phyloP scores from a whole-genome alignment of 2,888 invertebrate species.

The Helleia helle region DNA sequence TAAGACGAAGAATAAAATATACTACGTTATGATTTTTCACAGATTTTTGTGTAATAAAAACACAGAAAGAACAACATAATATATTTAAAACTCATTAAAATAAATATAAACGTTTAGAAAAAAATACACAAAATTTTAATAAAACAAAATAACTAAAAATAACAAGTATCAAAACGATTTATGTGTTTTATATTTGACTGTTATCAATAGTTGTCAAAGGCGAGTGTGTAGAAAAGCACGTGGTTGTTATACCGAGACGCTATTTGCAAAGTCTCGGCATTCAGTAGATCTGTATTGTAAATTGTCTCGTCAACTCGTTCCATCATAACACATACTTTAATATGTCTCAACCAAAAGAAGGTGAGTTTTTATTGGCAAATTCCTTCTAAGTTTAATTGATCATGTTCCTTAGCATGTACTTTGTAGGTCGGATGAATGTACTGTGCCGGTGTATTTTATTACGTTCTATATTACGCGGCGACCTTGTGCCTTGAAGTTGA shows the following conservation, averaged over 20 bases:
- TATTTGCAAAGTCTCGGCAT: conserved; percentile 52
- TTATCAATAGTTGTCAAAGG: conserved; percentile 46
- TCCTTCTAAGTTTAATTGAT: conserved; percentile 19
- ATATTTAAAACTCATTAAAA: too few species aligned
- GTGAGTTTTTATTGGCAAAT: conserved; percentile 35
- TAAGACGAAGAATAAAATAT: too few species aligned
- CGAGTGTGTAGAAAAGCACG: conserved; percentile 43
- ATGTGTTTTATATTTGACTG: conserved; percentile 28
- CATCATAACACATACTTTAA: conserved; percentile 24
- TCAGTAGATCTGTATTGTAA: conserved; percentile 39
- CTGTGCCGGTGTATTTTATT: too few species aligned
- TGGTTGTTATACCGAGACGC: conserved; percentile 38
- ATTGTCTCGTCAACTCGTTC: conserved; percentile 31
- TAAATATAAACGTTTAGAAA: too few species aligned
- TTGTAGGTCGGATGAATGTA: too few species aligned
- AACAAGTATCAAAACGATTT: conserved; percentile 32
- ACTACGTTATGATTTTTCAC: too few species aligned
- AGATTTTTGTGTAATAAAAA: too few species aligned
- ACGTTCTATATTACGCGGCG: too few species aligned
- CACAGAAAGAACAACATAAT: too few species aligned
- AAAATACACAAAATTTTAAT: too few species aligned
- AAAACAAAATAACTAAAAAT: too few species aligned
- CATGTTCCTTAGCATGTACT: neutral
- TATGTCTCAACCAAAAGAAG: conserved; percentile 62
- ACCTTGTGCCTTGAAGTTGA: too few species aligned